phyloP scores from a whole-genome alignment of 2,113 vertebrate species.

The Mobula hypostoma region DNA sequence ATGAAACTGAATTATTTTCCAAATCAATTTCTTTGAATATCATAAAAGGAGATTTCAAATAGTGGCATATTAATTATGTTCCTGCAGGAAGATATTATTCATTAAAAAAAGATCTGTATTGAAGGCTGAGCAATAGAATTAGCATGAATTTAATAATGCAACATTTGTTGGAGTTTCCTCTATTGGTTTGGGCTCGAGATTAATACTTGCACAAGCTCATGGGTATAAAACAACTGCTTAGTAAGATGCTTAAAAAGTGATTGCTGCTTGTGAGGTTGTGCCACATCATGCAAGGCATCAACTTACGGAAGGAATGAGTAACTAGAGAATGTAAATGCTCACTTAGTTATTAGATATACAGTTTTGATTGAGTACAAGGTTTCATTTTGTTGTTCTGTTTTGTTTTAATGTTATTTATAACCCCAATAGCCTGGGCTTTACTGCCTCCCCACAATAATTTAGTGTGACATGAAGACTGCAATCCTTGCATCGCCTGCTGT shows the following conservation, averaged over 20 bases:
- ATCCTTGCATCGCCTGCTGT: too few relatives aligned
- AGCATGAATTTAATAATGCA: neutral
- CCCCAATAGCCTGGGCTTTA: too few relatives aligned
- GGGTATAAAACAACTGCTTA: neutral
- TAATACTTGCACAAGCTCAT: neutral
- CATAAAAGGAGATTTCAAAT: slow-evolving; percentile 3
- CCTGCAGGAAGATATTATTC: neutral
- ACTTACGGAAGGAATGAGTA: neutral
- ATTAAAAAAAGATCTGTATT: neutral
- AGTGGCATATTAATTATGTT: neutral
- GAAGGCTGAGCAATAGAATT: slow-evolving; percentile 15
- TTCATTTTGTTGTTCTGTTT: neutral
- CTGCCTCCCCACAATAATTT: too few relatives aligned
- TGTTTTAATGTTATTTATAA: neutral
- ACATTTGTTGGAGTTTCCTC: neutral
- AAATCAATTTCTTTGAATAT: neutral
- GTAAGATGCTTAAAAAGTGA: neutral
- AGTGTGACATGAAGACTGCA: too few relatives aligned
- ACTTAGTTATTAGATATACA: neutral
- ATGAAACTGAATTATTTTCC: neutral
- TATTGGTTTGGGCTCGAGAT: neutral
- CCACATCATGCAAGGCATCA: neutral
- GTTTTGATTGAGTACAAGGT: neutral
- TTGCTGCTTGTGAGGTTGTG: neutral
- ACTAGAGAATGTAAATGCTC: neutral